Base-by-base conservation (phyloP, 2,113 vertebrate species). In the Columba janthina region DNA sequence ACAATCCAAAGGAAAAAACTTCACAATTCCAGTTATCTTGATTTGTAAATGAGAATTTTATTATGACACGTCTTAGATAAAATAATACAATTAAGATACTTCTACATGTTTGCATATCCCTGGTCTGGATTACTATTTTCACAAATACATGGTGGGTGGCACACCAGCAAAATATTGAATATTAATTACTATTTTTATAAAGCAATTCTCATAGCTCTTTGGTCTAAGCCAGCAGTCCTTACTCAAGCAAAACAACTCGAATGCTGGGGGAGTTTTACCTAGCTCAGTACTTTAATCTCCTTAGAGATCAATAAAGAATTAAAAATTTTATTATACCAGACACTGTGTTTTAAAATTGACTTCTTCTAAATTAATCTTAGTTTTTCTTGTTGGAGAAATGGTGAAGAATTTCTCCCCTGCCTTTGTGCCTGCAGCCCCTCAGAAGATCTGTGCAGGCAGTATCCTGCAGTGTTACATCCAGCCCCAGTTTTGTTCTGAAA, bases 271-370 rank as follows among this genome's bases (percentile, higher is more conserved):
- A 95, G 25, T 90, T 96, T 75, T 93, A 94, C 92, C 89, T 96
- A 82, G 58, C 87, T 93, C 89, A 93, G 69, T 93, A 75, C 71
- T 95, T 92, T 69, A 86, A 25, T 72, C 83, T 93, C 62, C 85
- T 89, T 73, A 53, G 56, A 92, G 88, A 96, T 93, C 53, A 94
- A 96, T 95, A 93, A 94, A 95, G 93, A 94, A 95, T 92, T 94
- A 87, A 92, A 87, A 95, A 81, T 36, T 82, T 82, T 91, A 87
- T 93, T 79, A 69, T 93, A 69, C 9, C 1, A 83, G 70, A 67
- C 61, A 71, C 82, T 50, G 53, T 95, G 73, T 95, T 95, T 94
- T 87, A 94, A 94, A 97, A 93, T 56, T 36, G 13, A 48, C 88
- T 87, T 83, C 3, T 90, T 90, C 93, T 61, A 85, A 78, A 95